phyloP scores from a whole-genome alignment of 64 coral and sea anemone genomes.

The Montipora cactus region DNA sequence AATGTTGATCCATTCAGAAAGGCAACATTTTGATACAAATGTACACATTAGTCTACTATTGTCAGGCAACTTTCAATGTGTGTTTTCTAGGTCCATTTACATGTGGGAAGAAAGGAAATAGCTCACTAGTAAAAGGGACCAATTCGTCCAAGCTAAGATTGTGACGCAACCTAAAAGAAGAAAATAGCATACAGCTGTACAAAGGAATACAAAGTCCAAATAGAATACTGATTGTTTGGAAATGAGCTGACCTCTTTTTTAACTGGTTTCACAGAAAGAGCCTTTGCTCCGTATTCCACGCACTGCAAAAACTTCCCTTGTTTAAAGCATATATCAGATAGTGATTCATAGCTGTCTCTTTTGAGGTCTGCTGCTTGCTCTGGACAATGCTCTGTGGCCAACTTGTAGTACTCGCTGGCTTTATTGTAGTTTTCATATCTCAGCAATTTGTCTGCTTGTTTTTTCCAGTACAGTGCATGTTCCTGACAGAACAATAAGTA shows the following conservation, averaged over 20 bases:
- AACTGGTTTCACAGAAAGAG: not conserved
- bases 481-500: not conserved
- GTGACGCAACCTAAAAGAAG: no score
- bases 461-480: conserved; percentile 24
- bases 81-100: no score
- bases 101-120: no score
- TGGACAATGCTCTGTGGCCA: conserved; percentile 1
- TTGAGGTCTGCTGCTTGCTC: not conserved
- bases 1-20: no score
- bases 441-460: not conserved
- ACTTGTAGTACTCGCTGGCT: conserved; percentile 22
- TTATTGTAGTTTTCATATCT: not conserved
- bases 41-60: no score
- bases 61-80: no score
- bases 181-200: not conserved
- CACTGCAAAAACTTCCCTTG: conserved; percentile 13
- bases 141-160: no score
- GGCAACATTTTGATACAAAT: no score
- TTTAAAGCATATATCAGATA: conserved; percentile 31
- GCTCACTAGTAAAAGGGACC: no score
- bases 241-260: conserved; percentile 13
- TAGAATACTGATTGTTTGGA: not conserved
- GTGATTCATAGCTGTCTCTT: conserved; percentile 16
- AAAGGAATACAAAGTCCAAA: not conserved
- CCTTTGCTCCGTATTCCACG: conserved; percentile 28